Conservation (phyloP, 2,113 vertebrate species). For the Apus apus region DNA sequence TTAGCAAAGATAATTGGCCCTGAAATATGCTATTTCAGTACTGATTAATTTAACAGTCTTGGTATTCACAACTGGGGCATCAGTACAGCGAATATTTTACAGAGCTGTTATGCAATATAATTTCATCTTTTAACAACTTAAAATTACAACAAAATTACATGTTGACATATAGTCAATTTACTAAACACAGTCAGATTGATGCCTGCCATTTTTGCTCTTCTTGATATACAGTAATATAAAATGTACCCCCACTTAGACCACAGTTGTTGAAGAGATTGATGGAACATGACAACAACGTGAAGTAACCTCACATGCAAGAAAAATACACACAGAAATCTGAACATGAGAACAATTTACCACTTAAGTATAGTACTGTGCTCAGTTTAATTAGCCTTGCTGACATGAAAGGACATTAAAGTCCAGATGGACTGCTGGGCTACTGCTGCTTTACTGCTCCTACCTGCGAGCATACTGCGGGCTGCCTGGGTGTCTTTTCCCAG, state of each 20-base stretch:
- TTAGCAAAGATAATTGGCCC: background rate
- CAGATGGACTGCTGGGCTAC: background rate
- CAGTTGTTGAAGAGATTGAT: background rate
- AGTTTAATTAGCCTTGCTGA: background rate
- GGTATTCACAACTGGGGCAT: background rate
- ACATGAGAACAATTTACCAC: background rate
- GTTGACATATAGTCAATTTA: background rate
- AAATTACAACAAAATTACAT: background rate
- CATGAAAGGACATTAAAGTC: background rate
- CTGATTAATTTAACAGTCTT: background rate
- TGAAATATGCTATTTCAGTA: background rate
- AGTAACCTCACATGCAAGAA: background rate
- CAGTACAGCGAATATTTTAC: background rate
- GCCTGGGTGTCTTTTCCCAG: background rate
- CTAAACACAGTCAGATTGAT: background rate
- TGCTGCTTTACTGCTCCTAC: background rate
- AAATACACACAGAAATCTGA: background rate
- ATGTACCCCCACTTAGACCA: background rate
- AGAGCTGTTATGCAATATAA: background rate
- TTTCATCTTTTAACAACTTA: background rate
- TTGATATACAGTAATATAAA: background rate
- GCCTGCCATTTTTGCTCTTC: background rate
- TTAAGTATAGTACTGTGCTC: background rate
- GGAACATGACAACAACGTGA: background rate
- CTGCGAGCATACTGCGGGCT: background rate